phyloP scores from a whole-genome alignment of 2,888 invertebrate genomes.

The Saturnia japonica region DNA sequence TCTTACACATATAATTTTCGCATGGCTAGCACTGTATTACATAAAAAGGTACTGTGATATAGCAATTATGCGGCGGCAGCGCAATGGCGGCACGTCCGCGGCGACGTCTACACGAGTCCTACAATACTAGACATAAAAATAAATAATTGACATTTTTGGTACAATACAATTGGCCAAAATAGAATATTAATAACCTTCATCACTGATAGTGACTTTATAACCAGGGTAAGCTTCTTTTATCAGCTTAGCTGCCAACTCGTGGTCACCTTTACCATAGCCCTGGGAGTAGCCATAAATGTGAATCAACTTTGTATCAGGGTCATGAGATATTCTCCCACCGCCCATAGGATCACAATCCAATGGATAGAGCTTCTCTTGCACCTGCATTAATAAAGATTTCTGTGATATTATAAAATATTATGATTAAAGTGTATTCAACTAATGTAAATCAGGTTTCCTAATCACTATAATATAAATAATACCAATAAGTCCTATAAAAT shows the following conservation, averaged over 20 bases:
- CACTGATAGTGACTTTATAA: conserved; percentile 90
- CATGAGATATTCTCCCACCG: conserved; percentile 95
- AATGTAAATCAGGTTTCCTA: too few species aligned
- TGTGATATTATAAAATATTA: background rate
- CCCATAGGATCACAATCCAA: conserved; percentile 92
- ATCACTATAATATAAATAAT: too few species aligned
- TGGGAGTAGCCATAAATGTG: conserved; percentile 96
- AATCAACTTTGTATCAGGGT: conserved; percentile 87
- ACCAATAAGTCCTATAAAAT: too few species aligned
- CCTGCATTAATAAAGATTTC: conserved; percentile 44
- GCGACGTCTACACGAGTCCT: too few species aligned
- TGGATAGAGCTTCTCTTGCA: conserved; percentile 66
- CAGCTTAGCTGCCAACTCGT: conserved; percentile 87
- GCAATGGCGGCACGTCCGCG: too few species aligned
- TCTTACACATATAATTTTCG: too few species aligned
- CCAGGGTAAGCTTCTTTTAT: conserved; percentile 87
- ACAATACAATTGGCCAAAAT: background rate
- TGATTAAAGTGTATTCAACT: too few species aligned
- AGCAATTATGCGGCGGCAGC: too few species aligned
- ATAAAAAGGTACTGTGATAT: too few species aligned
- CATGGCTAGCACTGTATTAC: too few species aligned
- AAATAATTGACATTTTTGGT: background rate
- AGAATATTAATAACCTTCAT: conserved; percentile 88
- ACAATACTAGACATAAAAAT: background rate
- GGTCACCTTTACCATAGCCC: conserved; percentile 96